Conservation (phyloP, 2,113 vertebrate species). For the Isichthys henryi region DNA sequence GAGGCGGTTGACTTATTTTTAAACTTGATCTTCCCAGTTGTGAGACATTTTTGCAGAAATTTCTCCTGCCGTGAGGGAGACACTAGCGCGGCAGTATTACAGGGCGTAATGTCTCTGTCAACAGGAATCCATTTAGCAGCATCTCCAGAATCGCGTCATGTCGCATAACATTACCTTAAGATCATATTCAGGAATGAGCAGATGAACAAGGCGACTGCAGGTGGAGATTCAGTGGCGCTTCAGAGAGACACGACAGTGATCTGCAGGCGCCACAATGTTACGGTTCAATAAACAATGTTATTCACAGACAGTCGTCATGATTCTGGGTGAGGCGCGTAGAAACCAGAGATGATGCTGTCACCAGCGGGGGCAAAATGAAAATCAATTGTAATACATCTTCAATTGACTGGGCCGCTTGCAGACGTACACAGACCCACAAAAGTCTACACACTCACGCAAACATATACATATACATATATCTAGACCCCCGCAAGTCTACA, state of each 20-base stretch:
- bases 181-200: not conserved
- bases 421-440: not conserved
- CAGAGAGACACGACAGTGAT: not conserved
- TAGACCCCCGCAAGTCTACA: not conserved
- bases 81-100: not conserved
- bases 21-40: not conserved
- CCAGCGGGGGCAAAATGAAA: constrained; percentile 6
- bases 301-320: not conserved
- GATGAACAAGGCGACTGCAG: not conserved
- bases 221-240: not conserved
- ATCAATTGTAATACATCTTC: constrained; percentile 13
- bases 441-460: not conserved
- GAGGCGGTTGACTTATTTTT: not conserved
- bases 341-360: constrained; percentile 1
- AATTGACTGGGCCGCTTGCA: not conserved
- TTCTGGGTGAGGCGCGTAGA: not conserved
- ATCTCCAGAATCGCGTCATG: not conserved
- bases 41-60: not conserved
- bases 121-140: not conserved
- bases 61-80: not conserved
- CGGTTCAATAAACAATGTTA: not conserved
- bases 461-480: not conserved
- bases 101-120: not conserved
- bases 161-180: not conserved
- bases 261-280: not conserved